Conservation (phyloP, 1,140 invertebrate genomes). For the Leucophenga varia region DNA sequence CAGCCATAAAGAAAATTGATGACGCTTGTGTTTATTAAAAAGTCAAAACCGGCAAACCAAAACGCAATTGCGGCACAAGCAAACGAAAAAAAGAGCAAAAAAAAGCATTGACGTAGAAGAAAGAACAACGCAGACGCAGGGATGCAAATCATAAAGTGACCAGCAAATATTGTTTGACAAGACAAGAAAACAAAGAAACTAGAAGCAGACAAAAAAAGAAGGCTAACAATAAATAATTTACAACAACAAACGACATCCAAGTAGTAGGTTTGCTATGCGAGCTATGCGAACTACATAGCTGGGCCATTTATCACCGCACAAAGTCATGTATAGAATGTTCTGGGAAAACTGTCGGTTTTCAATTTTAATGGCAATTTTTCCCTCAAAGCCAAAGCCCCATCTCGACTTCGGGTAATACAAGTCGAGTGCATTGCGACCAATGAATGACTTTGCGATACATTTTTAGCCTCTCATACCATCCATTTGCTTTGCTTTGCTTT, state of each 20-base stretch:
- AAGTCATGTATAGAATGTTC: too few species aligned
- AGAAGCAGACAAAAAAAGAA: too few species aligned
- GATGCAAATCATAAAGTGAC: conserved; percentile 36
- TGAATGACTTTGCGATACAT: too few species aligned
- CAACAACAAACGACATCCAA: conserved; percentile 45
- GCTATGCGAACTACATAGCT: conserved; percentile 6
- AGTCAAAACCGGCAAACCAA: conserved; percentile 8
- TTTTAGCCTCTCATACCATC: too few species aligned
- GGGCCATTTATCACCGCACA: conserved; percentile 49
- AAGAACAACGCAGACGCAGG: background rate
- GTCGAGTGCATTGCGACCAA: conserved; percentile 13
- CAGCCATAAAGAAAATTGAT: conserved; percentile 51
- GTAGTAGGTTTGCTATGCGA: too few species aligned
- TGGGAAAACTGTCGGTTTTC: conserved; percentile 54
- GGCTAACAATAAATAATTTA: conserved; percentile 39
- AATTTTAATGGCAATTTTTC: conserved; percentile 48
- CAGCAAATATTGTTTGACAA: conserved; percentile 13
- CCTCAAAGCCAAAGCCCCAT: conserved; percentile 11
- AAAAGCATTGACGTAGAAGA: background rate
- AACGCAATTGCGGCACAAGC: background rate
- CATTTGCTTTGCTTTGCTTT: background rate
- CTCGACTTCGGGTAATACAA: conserved; percentile 46
- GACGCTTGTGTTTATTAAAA: conserved; percentile 50
- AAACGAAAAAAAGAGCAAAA: conserved; percentile 5
- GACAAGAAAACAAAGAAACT: too few species aligned